These are phyloP conservation scores for Formica aserva DNA, from an alignment of 2,888 invertebrate genomes.

Conservation along the genomic window DNA sequence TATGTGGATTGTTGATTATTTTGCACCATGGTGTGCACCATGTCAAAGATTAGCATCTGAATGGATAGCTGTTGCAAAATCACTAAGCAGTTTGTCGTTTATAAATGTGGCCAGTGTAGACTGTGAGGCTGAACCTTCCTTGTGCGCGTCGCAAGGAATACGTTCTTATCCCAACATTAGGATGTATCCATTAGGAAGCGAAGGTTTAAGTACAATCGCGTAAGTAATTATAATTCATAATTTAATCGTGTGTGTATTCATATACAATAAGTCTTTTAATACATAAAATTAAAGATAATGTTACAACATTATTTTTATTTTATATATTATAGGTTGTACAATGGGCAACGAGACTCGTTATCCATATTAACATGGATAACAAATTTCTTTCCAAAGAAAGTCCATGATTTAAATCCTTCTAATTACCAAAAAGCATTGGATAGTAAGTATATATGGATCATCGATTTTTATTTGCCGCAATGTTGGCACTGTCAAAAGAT, in stretches of 20 bases:
- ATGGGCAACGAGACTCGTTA: slow-evolving; percentile 88
- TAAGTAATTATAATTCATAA: slow-evolving; percentile 81
- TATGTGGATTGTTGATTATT: slow-evolving; percentile 91
- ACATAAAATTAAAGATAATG: background rate
- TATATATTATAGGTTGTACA: slow-evolving; percentile 86
- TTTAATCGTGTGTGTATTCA: background rate
- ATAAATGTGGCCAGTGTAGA: slow-evolving; percentile 90
- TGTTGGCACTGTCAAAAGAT: slow-evolving; percentile 89
- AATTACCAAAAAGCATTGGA: slow-evolving; percentile 86
- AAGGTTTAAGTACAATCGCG: slow-evolving; percentile 86
- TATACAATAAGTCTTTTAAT: background rate
- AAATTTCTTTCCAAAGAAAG: slow-evolving; percentile 88
- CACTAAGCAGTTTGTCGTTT: slow-evolving; percentile 84
- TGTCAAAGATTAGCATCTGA: slow-evolving; percentile 90
- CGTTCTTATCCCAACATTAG: slow-evolving; percentile 90
- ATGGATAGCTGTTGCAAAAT: slow-evolving; percentile 89
- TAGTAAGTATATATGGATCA: slow-evolving; percentile 87
- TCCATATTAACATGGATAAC: slow-evolving; percentile 89
- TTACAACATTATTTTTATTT: background rate
- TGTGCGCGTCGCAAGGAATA: slow-evolving; percentile 89
- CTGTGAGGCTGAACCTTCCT: slow-evolving; percentile 87
- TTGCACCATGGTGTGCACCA: slow-evolving; percentile 92
- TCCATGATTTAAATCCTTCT: slow-evolving; percentile 85
- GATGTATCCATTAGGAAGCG: slow-evolving; percentile 88
- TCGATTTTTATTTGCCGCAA: slow-evolving; percentile 91